Base-by-base conservation (phyloP, 2,888 invertebrate species). In the Mythimna vitellina region DNA sequence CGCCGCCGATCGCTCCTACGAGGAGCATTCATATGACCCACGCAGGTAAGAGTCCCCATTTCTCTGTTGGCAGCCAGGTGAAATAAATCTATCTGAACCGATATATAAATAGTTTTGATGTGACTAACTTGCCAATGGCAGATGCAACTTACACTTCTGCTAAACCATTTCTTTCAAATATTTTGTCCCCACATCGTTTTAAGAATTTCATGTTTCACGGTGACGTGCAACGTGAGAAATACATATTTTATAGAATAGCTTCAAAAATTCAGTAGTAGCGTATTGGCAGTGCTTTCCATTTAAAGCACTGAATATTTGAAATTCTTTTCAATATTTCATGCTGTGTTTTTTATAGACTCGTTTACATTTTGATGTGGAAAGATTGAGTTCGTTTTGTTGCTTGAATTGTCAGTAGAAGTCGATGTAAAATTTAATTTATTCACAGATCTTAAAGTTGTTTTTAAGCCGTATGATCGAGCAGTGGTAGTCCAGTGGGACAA, bases 241-340 rank as follows among this genome's bases (percentile, higher is more conserved):
- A 77, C 49, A 58, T 69, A 63, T 67, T 64, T 65, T 65, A 49
- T 64, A 51, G 65, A 70, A 67, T 46, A 62, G 46, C 22, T 54
- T 32, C 32, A 22, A 22, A 65, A 76, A 70, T 72, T 38, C 63
- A 57, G 64, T 46, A 22, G 49, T 62, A 51, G 17, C 63, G 54
- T 70, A 76, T 61, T 65, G 70, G 38, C 35, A 58, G 20, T 32
- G 61, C 63, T 80, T 70, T 42, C 63, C 32, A 68, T 81, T 65
- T 65, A 32, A 32, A 78, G 51, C 32, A 14, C 53, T 56, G 68
- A 68, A 73, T 65, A 78, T 78, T 73, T 81, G 38, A 69, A 78
- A 64, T 81, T 51, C 53, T 38, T 60, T 81, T 64, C 69, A 69
- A 66, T 77, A 65, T 81, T 73, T 80, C 51, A 77, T 60, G 57